Evolutionary conservation across 2,888 invertebrate species (phyloP).

Genomic region (Perizoma flavofasciatum): DNA sequence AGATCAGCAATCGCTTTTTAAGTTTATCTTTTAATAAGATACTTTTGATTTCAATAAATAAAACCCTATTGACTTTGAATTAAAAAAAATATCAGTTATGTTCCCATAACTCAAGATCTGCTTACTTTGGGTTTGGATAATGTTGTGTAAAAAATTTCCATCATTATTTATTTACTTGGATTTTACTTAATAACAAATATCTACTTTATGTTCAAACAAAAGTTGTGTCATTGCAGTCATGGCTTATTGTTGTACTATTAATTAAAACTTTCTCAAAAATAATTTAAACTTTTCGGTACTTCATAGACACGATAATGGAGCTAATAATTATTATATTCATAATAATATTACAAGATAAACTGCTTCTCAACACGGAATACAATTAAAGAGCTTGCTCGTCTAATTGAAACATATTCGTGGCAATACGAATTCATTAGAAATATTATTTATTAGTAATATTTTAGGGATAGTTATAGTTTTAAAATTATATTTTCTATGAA

Average conservation of each 20-base stretch:
- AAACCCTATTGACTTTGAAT: too few species aligned
- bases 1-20: too few species aligned
- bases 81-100: too few species aligned
- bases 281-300: not conserved
- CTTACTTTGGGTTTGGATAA: too few species aligned
- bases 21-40: too few species aligned
- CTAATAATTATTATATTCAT: not conserved
- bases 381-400: conserved; percentile 15
- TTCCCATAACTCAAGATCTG: too few species aligned
- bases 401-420: conserved; percentile 29
- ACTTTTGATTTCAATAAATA: too few species aligned
- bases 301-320: not conserved
- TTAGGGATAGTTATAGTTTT: not conserved
- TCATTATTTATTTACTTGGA: too few species aligned
- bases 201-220: too few species aligned
- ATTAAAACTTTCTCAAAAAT: not conserved
- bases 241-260: not conserved
- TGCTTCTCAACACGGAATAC: conserved; percentile 37
- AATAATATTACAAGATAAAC: conserved; percentile 31
- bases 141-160: too few species aligned
- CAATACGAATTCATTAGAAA: conserved; percentile 8
- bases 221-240: too few species aligned
- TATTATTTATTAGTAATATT: not conserved
- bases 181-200: too few species aligned
- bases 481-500: not conserved